Evolutionary conservation across 2,888 invertebrate species (phyloP).

Genomic region (Dioctria linearis): DNA sequence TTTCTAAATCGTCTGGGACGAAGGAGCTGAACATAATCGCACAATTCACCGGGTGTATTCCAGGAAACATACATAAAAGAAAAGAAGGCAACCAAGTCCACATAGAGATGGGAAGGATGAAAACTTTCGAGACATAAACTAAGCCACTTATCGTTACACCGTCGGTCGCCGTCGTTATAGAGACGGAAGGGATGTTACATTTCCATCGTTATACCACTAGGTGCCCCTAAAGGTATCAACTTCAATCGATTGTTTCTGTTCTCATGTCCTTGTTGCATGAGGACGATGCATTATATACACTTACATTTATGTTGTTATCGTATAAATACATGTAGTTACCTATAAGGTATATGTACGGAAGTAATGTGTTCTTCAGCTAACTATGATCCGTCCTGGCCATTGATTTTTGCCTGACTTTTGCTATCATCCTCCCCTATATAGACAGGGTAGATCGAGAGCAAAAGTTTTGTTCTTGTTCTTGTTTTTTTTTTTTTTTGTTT

Average conservation of each 20-base stretch:
- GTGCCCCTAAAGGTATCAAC: not conserved
- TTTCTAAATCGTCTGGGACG: not conserved
- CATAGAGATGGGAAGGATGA: not conserved
- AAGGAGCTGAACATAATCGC: not conserved
- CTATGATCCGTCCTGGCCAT: not conserved
- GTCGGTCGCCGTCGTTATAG: no score
- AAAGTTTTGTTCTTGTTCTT: not conserved
- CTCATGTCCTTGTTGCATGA: conserved; percentile 12
- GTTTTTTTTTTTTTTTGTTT: not conserved
- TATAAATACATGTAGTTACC: no score
- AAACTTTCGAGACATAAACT: conserved; percentile 53
- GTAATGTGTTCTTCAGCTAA: not conserved
- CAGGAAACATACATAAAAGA: not conserved
- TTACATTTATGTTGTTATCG: no score
- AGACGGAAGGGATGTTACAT: conserved; percentile 21
- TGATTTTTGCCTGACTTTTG: not conserved
- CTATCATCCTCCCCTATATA: not conserved
- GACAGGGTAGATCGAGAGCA: not conserved
- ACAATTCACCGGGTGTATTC: not conserved
- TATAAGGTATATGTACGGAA: not conserved
- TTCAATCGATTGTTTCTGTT: conserved; percentile 1
- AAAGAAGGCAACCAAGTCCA: not conserved
- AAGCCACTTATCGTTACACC: conserved; percentile 48
- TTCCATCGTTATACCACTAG: not conserved
- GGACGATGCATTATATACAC: not conserved